Evolutionary conservation across 2,797 vertebrate species (phyloP).

Genomic region (Cossypha polioptera): DNA sequence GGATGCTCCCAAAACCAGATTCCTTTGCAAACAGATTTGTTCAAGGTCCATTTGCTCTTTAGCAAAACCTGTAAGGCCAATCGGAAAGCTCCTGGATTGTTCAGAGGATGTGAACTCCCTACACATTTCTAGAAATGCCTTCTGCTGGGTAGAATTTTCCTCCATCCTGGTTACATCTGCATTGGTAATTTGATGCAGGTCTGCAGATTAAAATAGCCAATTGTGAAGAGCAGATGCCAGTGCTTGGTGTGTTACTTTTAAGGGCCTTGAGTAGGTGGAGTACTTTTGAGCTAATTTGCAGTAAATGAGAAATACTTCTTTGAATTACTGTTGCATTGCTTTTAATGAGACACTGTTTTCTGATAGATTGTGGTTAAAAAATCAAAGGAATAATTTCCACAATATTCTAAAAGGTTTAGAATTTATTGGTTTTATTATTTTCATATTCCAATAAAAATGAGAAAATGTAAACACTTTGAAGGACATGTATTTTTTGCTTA

Average conservation of each 20-base stretch:
- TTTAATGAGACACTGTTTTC: not conserved
- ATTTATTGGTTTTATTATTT: not conserved
- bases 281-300: not conserved
- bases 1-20: not conserved
- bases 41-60: not conserved
- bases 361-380: not conserved
- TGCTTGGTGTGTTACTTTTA: not conserved
- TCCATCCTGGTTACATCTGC: not conserved
- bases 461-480: not conserved
- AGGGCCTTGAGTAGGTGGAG: not conserved
- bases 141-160: not conserved
- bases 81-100: not conserved
- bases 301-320: not conserved
- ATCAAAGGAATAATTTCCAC: not conserved
- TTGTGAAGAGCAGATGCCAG: not conserved
- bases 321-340: not conserved
- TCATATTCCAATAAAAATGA: not conserved
- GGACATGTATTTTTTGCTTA: not conserved
- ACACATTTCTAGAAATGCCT: not conserved
- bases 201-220: not conserved
- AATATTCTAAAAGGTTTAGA: not conserved
- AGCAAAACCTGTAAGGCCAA: not conserved
- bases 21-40: not conserved
- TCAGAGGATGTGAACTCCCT: not conserved
- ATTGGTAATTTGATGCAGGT: not conserved